Percentiles rank a stretch among this genome's conserved stretches.
These are phyloP conservation scores for Cromileptes altivelis DNA, from an alignment of 2,113 vertebrate species.

Conservation along the genomic window DNA sequence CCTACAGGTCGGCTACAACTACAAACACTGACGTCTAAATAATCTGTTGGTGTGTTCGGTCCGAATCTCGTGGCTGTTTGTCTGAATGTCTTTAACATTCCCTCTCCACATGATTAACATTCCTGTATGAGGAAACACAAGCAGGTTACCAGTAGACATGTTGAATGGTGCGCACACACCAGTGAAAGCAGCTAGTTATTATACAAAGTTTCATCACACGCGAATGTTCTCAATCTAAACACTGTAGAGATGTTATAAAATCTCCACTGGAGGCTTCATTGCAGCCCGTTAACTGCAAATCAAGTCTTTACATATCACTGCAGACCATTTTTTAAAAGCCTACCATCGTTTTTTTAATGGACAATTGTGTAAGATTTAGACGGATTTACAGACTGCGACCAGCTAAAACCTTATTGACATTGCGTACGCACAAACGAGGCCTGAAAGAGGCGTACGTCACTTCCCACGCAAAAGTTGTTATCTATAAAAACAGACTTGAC, in stretches of 20 bases:
- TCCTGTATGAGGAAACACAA: background rate
- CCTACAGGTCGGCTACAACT: slow-evolving; percentile 17
- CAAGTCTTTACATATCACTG: background rate
- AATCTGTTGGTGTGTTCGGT: slow-evolving; percentile 15
- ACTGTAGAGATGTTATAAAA: background rate
- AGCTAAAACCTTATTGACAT: no score
- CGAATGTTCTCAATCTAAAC: background rate
- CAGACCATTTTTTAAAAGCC: background rate
- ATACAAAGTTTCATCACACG: background rate
- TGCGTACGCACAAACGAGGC: no score
- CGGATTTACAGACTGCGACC: no score
- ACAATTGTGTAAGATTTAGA: no score
- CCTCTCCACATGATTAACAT: background rate
- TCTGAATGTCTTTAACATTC: background rate
- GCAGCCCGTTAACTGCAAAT: background rate
- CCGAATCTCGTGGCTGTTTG: slow-evolving; percentile 18
- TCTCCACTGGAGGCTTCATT: background rate
- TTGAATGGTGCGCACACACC: no score
- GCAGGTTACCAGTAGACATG: background rate
- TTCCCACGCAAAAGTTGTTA: no score
- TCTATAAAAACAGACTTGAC: no score
- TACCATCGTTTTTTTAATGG: background rate
- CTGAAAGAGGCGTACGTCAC: no score
- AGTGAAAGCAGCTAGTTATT: background rate
- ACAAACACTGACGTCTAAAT: slow-evolving; percentile 27